Base-by-base conservation (phyloP, 2,888 invertebrate genomes). In the Drosophila gaucha region DNA sequence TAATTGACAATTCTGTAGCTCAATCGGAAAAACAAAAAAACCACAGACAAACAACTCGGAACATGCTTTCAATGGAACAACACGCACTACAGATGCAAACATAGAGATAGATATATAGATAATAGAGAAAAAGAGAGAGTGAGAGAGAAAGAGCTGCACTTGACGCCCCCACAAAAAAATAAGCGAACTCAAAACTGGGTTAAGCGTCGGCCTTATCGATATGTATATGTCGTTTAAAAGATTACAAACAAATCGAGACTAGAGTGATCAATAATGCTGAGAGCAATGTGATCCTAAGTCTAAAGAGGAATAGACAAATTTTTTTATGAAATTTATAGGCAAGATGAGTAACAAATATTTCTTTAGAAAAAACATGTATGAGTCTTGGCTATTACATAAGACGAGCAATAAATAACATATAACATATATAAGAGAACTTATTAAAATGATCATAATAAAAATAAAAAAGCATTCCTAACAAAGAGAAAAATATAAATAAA, bases 1-100 rank as follows among this genome's bases (percentile, higher is more conserved):
- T 86, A 86, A 88, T 88, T 85, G 88, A 84, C 74, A 71, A 85
- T 88, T 85, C 88, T 88, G 80, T 80, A 66, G 70, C 76, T 76
- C 78, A 69, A 86, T 83, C 67, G 77, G 59, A 67, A 63, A 72
- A 71, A 36, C 35, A 39, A 39, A 54, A n/a, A 79, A 75, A 79
- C 76, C 71, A 50, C 74, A 85, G 73, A 74, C 78, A 74, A 64
- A 70, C 74, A 71, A 47, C 64, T 52, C 20, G 38, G 56, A 63
- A 75, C 74, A 60, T 74, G 63, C 56, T 50, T 55, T 38, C 67
- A 62, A 26, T 66, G 59, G 43, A 39, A 55, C 71, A 44, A 35
- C 56, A 49, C 67, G 50, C 35, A 62, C 47, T 38, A 30, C 54
- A 39, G 41, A 67, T 50, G 18, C 28, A 44, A 30, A 28, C 36